phyloP scores from a whole-genome alignment of 2,797 vertebrate species.

The Lithobates sylvaticus region DNA sequence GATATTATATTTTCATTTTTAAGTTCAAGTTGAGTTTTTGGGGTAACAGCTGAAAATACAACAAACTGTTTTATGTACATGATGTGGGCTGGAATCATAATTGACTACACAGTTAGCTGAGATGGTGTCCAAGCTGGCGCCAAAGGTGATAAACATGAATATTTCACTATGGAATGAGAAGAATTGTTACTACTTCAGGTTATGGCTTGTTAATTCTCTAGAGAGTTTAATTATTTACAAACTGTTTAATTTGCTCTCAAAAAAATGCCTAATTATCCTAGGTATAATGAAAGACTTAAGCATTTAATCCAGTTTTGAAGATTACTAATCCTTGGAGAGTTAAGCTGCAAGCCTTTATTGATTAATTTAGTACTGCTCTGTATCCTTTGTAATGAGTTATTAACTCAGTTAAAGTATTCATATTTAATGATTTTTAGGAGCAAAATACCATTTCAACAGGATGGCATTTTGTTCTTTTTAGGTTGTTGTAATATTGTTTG shows the following conservation, averaged over 20 bases:
- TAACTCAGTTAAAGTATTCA: neutral
- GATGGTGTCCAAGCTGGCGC: too few species aligned
- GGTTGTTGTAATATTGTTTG: too few species aligned
- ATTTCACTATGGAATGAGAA: neutral
- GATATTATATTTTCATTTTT: too few species aligned
- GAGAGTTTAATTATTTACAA: neutral
- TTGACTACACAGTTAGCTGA: too few species aligned
- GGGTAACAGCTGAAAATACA: too few species aligned
- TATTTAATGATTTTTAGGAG: constrained; percentile 2
- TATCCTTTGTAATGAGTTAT: neutral
- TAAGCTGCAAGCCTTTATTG: neutral
- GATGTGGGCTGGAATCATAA: too few species aligned
- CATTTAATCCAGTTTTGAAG: neutral
- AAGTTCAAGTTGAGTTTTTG: too few species aligned
- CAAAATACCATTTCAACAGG: too few species aligned
- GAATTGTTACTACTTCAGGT: neutral
- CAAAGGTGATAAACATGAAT: too few species aligned
- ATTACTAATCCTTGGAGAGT: neutral
- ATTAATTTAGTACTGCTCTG: neutral
- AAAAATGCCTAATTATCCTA: neutral
- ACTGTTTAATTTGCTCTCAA: neutral
- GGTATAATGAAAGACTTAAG: neutral
- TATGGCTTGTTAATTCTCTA: neutral
- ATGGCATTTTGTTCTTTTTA: too few species aligned
- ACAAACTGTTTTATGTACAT: too few species aligned